Conservation (phyloP, 2,888 invertebrate genomes). For the Ptilodon capucinus region DNA sequence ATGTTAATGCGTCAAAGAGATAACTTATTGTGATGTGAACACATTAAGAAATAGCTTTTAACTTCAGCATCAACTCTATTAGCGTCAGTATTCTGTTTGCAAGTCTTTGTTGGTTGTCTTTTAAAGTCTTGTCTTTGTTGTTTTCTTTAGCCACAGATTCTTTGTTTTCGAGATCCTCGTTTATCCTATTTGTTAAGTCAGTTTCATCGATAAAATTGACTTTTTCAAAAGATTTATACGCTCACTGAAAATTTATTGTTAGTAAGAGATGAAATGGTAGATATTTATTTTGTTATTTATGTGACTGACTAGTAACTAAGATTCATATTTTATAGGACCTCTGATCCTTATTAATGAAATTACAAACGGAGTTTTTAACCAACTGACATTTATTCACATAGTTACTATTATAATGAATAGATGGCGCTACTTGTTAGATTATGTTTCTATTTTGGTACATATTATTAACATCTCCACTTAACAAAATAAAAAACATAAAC, state of each 20-base stretch:
- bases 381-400: no score
- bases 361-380: no score
- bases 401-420: no score
- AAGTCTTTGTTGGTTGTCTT: constrained; percentile 21
- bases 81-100: background rate
- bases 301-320: no score
- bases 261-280: background rate
- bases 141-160: constrained; percentile 8
- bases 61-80: constrained; percentile 25
- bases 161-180: constrained; percentile 17
- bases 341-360: no score
- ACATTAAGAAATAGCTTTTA: background rate
- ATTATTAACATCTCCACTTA: no score
- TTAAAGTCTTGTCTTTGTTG: no score
- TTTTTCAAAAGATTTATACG: constrained; percentile 17
- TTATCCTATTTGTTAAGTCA: constrained; percentile 5
- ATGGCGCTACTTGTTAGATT: no score
- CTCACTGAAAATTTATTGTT: background rate
- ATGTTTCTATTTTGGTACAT: no score
- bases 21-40: background rate
- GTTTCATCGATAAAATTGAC: constrained; percentile 1
- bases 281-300: background rate
- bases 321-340: no score
- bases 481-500: no score
- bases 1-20: no score